phyloP scores from a whole-genome alignment of 2,888 invertebrate genomes.

The Mycalesis mineus region DNA sequence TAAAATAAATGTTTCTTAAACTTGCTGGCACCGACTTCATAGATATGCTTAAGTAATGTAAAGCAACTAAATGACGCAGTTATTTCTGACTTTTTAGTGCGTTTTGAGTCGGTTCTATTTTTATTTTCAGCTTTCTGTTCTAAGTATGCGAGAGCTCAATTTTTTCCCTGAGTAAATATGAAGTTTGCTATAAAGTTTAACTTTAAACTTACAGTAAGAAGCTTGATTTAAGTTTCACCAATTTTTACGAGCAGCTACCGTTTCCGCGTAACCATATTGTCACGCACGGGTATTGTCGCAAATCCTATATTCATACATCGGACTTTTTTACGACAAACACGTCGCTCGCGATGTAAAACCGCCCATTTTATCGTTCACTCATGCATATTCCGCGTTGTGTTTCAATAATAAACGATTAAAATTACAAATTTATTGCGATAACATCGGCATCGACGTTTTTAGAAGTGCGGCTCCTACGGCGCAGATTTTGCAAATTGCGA shows the following conservation, averaged over 20 bases:
- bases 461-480: conserved; percentile 52
- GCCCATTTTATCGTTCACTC: conserved; percentile 60
- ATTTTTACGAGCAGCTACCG: neutral
- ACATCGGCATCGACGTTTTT: conserved; percentile 51
- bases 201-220: no score
- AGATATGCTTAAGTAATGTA: no score
- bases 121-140: no score
- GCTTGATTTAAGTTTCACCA: neutral
- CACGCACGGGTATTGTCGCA: conserved; percentile 51
- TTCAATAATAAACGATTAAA: conserved; percentile 71
- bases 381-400: conserved; percentile 63
- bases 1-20: no score
- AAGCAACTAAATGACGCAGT: no score
- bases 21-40: no score
- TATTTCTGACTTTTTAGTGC: no score
- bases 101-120: no score
- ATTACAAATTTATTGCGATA: conserved; percentile 66
- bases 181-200: no score
- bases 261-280: conserved; percentile 50
- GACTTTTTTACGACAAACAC: conserved; percentile 60
- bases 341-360: conserved; percentile 56
- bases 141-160: no score
- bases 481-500: conserved; percentile 40
- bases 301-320: conserved; percentile 50
- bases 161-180: no score